These are phyloP conservation scores for Pseudolycoriella hygida DNA, from an alignment of 2,888 invertebrate genomes.

Conservation along the genomic window DNA sequence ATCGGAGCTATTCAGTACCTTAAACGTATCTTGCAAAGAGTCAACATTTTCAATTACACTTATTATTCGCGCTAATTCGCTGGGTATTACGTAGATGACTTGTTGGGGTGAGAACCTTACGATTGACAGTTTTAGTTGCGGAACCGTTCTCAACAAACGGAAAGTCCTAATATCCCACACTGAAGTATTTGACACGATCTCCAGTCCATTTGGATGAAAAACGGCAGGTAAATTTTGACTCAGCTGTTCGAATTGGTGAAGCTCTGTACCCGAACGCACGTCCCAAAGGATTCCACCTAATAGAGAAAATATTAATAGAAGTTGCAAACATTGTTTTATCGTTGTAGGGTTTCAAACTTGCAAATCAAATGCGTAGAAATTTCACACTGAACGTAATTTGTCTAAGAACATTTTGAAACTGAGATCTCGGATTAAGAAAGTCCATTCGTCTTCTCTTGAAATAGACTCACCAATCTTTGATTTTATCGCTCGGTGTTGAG, in stretches of 20 bases:
- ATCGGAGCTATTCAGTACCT: constrained; percentile 85
- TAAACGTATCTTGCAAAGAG: constrained; percentile 70
- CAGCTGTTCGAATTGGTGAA: constrained; percentile 95
- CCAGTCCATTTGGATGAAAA: constrained; percentile 89
- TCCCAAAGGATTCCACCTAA: too few species aligned
- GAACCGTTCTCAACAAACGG: constrained; percentile 83
- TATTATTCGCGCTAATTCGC: constrained; percentile 56
- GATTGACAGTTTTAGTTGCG: constrained; percentile 75
- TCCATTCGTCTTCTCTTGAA: too few species aligned
- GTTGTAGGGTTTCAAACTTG: too few species aligned
- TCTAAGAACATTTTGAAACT: too few species aligned
- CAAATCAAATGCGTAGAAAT: too few species aligned
- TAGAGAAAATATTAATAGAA: too few species aligned
- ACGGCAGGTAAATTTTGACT: constrained; percentile 90
- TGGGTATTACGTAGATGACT: constrained; percentile 72
- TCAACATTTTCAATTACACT: constrained; percentile 34
- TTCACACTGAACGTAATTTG: too few species aligned
- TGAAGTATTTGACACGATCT: constrained; percentile 95
- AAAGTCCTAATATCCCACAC: constrained; percentile 96
- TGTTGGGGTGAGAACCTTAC: constrained; percentile 75
- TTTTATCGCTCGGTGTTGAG: too few species aligned
- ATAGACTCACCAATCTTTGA: too few species aligned
- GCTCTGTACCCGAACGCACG: too few species aligned
- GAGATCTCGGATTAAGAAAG: too few species aligned
- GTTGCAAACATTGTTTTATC: too few species aligned